A percentile compares a stretch with the other conserved stretches of the same genome.
These are phyloP conservation scores for Caenorhabditis doughertyi DNA, from an alignment of 2,888 invertebrate genomes.

Conservation along the genomic window DNA sequence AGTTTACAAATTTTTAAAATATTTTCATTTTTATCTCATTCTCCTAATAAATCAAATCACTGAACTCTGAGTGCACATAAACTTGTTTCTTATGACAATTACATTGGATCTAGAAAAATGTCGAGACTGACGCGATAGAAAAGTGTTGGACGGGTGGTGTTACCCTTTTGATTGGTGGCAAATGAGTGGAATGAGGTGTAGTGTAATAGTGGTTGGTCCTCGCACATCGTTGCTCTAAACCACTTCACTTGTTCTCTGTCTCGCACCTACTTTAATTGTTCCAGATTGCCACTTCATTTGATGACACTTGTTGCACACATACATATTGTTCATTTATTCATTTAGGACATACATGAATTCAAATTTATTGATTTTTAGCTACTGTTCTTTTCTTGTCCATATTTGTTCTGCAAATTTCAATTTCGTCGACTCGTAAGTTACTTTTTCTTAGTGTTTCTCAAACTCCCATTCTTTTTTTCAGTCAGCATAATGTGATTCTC, in stretches of 20 bases:
- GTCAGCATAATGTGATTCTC: slow-evolving; percentile 89
- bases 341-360: slow-evolving; percentile 37
- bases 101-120: background rate
- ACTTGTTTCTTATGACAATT: background rate
- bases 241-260: slow-evolving; percentile 58
- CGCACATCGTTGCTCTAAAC: slow-evolving; percentile 54
- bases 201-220: slow-evolving; percentile 59
- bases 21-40: too few relatives aligned
- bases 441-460: background rate
- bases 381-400: slow-evolving; percentile 8
- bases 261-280: slow-evolving; percentile 60
- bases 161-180: slow-evolving; percentile 64
- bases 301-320: slow-evolving; percentile 44
- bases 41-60: background rate
- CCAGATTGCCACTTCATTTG: slow-evolving; percentile 63
- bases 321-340: slow-evolving; percentile 13
- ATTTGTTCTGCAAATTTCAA: slow-evolving; percentile 2
- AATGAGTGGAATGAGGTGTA: slow-evolving; percentile 56
- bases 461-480: background rate
- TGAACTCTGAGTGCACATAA: background rate
- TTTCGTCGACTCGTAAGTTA: slow-evolving; percentile 58
- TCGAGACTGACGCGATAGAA: slow-evolving; percentile 14
- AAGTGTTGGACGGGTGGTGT: slow-evolving; percentile 53
- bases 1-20: too few relatives aligned
- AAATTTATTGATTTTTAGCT: background rate